Base-by-base conservation (phyloP, 2,888 invertebrate genomes). In the Drosophila lutescens region DNA sequence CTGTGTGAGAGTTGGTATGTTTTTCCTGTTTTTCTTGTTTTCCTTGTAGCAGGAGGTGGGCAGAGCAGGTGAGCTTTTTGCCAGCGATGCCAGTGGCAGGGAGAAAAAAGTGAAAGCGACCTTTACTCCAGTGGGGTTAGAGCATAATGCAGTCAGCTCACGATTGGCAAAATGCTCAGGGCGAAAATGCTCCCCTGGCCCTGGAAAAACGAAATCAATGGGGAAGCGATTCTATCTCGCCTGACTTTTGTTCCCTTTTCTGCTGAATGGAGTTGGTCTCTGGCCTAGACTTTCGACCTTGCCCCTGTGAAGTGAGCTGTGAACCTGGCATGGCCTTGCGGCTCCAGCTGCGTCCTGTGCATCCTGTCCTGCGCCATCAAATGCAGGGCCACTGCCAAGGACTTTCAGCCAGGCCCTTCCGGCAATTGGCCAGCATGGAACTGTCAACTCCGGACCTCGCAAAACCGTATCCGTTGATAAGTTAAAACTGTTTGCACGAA, bases 71-170 rank as follows among this genome's bases (percentile, higher is more conserved):
- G 30, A 65, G 66, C 47, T 66, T 20, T 46, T 32, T 57, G n/a
- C 26, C 36, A 40, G 13, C 51, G 38, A 49, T 55, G 50, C 38
- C 54, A 44, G 47, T 50, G 36, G n/a, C 10, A 20, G 23, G 34
- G 43, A 10, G 32, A 40, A 51, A 41, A 41, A 58, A 65, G 49
- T 65, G 61, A 68, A 57, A 59, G 55, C 68, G 66, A 73, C 76
- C 73, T 68, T 77, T 63, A 46, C 53, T 69, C 55, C 55, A 32
- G 4, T 17, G 32, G 49, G 46, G 46, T 15, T 47, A 30, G 15
- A 10, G 8, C 54, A 69, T 72, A 76, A 56, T 78, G 80, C 80
- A 83, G 56, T 75, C 80, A 71, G 55, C 62, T 26, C 63, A 73
- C 59, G 76, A 49, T 60, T 55, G 47, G 51, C 32, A 51, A 66